Evolutionary conservation across 2,888 invertebrate genomes (phyloP).

Genomic region (Synanthedon vespiformis): DNA sequence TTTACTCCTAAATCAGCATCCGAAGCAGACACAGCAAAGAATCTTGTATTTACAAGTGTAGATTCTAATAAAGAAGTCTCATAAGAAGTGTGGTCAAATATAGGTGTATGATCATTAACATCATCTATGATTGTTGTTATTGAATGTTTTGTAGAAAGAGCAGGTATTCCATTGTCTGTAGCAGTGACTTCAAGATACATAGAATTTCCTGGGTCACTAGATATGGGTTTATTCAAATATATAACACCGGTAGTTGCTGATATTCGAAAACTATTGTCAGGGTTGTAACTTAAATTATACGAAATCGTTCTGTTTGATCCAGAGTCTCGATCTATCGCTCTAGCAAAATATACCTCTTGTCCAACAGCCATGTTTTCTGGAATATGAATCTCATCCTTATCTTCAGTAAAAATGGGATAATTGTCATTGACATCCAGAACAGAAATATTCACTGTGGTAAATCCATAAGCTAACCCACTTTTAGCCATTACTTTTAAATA

Average conservation of each 20-base stretch:
- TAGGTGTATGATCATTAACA: conserved; percentile 95
- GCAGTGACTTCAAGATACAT: conserved; percentile 84
- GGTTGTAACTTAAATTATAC: conserved; percentile 84
- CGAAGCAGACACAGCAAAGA: conserved; percentile 89
- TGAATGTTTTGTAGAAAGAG: conserved; percentile 80
- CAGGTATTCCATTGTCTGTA: conserved; percentile 83
- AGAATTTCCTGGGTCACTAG: conserved; percentile 78
- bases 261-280: conserved; percentile 85
- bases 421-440: conserved; percentile 93
- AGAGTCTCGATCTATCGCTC: conserved; percentile 88
- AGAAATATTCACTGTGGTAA: conserved; percentile 83
- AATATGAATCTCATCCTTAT: conserved; percentile 82
- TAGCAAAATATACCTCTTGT: conserved; percentile 89
- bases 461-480: conserved; percentile 80
- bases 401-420: conserved; percentile 83
- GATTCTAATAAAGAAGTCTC: conserved; percentile 93
- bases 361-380: conserved; percentile 94
- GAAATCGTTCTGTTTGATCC: conserved; percentile 89
- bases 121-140: conserved; percentile 83
- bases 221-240: conserved; percentile 84
- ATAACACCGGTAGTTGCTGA: conserved; percentile 90
- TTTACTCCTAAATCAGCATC: conserved; percentile 89
- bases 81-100: conserved; percentile 91
- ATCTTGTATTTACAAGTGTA: conserved; percentile 89
- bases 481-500: conserved; percentile 84